phyloP scores from a whole-genome alignment of 2,797 vertebrate genomes.

The Coluber constrictor region DNA sequence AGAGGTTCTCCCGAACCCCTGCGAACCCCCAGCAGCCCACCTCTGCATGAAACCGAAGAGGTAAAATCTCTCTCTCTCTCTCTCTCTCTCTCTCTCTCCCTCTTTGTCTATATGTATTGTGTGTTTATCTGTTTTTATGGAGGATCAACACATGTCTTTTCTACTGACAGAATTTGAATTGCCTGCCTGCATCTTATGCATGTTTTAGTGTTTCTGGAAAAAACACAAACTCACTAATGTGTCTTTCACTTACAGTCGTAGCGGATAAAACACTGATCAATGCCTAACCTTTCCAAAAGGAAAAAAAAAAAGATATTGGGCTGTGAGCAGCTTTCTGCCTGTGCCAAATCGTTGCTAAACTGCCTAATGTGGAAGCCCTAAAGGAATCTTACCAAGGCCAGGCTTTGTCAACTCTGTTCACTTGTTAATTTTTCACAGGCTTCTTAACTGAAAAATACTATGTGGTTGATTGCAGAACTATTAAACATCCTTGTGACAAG shows the following conservation, averaged over 20 bases:
- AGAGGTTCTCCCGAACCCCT: too few relatives aligned
- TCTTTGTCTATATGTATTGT: neutral
- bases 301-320: neutral
- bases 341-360: neutral
- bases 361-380: neutral
- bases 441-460: neutral
- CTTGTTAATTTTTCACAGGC: neutral
- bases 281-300: neutral
- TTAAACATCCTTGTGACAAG: neutral
- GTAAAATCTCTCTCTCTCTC: too few relatives aligned
- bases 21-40: too few relatives aligned
- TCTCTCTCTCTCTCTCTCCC: fast-evolving
- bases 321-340: neutral
- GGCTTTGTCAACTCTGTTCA: neutral
- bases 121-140: neutral
- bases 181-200: neutral
- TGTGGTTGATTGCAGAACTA: neutral
- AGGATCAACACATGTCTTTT: neutral
- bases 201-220: neutral
- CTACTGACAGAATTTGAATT: neutral
- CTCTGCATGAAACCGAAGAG: too few relatives aligned
- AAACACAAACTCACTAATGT: neutral
- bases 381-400: neutral
- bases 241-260: neutral
- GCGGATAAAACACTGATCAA: neutral